These are phyloP conservation scores for Aurelia aurita complex sp. Pacific DNA, from an alignment of 30 jellyfish, hydroid and myxozoan genomes.

Conservation along the genomic window DNA sequence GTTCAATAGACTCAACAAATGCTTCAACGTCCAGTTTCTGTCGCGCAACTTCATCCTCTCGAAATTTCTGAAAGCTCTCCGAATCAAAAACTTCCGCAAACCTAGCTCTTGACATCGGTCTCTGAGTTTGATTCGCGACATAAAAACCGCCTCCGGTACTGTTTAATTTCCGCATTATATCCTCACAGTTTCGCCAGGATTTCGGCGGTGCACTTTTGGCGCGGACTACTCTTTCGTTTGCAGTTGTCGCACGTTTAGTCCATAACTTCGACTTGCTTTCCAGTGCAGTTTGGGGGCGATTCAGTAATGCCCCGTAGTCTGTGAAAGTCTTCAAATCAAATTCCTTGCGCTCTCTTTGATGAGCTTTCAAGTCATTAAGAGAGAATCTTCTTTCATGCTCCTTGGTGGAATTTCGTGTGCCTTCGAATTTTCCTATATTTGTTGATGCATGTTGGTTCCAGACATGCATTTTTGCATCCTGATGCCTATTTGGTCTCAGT, in stretches of 20 bases:
- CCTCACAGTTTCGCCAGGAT: slow-evolving; percentile 59
- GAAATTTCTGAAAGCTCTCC: slow-evolving; percentile 52
- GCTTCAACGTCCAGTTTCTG: slow-evolving; percentile 59
- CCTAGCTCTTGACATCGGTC: slow-evolving; percentile 58
- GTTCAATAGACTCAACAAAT: slow-evolving; percentile 45
- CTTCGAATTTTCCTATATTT: not conserved
- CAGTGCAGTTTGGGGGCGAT: slow-evolving; percentile 69
- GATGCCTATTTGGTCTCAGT: not conserved
- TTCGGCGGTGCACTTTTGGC: slow-evolving; percentile 67
- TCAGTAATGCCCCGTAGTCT: slow-evolving; percentile 16
- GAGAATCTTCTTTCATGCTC: not conserved
- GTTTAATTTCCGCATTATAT: slow-evolving; percentile 47
- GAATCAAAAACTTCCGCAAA: slow-evolving; percentile 48
- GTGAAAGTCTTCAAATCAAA: slow-evolving; percentile 37
- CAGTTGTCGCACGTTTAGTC: slow-evolving; percentile 52
- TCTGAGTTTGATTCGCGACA: slow-evolving; percentile 11
- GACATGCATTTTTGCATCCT: not conserved
- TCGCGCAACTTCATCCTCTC: slow-evolving; percentile 63
- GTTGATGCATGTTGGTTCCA: not conserved
- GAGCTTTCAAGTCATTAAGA: not conserved
- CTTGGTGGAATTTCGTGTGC: not conserved
- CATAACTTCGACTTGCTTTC: slow-evolving; percentile 47
- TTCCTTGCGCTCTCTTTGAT: slow-evolving; percentile 16
- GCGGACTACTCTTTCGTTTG: slow-evolving; percentile 62
- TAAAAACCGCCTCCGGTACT: slow-evolving; percentile 54